Evolutionary conservation across 1,140 invertebrate species (phyloP).

Genomic region (Lepidurus couesii): DNA sequence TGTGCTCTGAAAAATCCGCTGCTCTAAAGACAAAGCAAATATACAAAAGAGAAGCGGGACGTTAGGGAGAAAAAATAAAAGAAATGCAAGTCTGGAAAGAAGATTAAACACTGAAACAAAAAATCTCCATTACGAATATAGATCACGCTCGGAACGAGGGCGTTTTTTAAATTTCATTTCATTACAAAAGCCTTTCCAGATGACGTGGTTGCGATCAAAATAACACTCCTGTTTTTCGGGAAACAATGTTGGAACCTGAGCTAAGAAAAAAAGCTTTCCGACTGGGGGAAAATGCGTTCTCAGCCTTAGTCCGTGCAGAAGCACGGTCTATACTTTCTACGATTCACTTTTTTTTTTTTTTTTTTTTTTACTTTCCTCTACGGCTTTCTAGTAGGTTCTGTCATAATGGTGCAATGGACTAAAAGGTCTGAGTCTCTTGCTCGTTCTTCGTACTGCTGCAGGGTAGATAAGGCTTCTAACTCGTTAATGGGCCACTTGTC

Average conservation of each 20-base stretch:
- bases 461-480: slow-evolving; percentile 18
- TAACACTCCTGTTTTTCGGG: background rate
- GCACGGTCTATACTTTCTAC: background rate
- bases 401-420: slow-evolving; percentile 19
- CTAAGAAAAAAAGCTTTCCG: background rate
- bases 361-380: background rate
- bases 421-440: slow-evolving; percentile 11
- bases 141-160: background rate
- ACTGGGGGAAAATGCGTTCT: background rate
- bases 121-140: background rate
- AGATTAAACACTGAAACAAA: background rate
- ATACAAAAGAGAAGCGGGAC: background rate
- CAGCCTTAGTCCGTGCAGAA: background rate
- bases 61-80: background rate
- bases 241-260: background rate
- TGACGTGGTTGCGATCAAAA: background rate
- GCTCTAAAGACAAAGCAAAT: slow-evolving; percentile 1
- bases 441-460: slow-evolving; percentile 9
- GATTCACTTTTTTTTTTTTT: background rate
- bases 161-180: background rate
- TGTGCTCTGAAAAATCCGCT: background rate
- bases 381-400: slow-evolving; percentile 4
- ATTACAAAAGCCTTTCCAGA: background rate
- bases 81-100: background rate
- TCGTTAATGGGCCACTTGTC: slow-evolving; percentile 21